Percentiles rank a stretch among this genome's conserved stretches.
These are phyloP conservation scores for Petrosia ficiformis DNA, from an alignment of 37 sponge, comb jelly and placozoan genomes.

Conservation along the genomic window DNA sequence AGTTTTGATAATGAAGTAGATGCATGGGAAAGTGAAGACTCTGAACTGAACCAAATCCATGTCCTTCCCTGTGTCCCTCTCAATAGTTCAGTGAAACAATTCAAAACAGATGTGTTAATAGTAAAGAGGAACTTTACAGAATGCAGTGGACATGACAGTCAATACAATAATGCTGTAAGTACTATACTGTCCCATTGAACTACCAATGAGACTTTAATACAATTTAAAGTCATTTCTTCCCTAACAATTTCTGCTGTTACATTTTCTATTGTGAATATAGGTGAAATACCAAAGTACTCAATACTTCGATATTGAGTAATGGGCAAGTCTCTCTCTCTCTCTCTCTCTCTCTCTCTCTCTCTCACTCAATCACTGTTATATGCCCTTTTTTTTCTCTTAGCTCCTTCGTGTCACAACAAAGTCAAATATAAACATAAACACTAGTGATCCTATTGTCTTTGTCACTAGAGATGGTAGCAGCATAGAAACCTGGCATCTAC, in stretches of 20 bases:
- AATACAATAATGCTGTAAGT: too few relatives aligned
- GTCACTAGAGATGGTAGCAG: constrained; percentile 1
- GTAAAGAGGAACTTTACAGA: not conserved
- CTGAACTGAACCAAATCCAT: too few relatives aligned
- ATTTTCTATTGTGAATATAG: too few relatives aligned
- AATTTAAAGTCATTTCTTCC: too few relatives aligned
- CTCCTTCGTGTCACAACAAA: constrained; percentile 12
- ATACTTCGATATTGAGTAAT: not conserved
- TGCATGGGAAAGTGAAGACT: too few relatives aligned
- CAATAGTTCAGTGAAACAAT: not conserved
- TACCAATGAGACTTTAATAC: too few relatives aligned
- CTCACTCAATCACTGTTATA: too few relatives aligned
- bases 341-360: not conserved
- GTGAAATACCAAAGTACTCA: too few relatives aligned
- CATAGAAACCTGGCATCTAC: not conserved
- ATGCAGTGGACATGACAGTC: not conserved
- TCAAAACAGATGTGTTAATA: not conserved
- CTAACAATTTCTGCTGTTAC: too few relatives aligned
- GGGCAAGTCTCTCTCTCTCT: not conserved
- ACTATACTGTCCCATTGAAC: too few relatives aligned
- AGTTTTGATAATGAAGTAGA: too few relatives aligned
- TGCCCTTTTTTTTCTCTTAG: constrained; percentile 7
- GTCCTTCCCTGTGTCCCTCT: not conserved
- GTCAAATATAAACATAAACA: not conserved
- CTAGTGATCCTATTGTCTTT: constrained; percentile 8